These are phyloP conservation scores for Notolepis coatsorum DNA, from an alignment of 2,797 vertebrate species.

Conservation along the genomic window DNA sequence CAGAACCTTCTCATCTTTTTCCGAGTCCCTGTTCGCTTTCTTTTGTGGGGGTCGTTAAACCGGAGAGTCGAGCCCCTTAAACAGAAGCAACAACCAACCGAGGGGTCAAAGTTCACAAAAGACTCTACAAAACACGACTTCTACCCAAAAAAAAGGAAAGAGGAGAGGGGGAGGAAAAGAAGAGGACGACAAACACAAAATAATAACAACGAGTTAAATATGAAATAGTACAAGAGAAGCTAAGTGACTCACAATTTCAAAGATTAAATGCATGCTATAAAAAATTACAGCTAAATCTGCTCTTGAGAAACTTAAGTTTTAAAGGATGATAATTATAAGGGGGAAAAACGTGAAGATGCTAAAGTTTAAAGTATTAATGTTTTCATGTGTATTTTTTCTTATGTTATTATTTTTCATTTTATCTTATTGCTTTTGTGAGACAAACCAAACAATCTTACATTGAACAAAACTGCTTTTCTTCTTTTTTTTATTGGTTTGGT, in stretches of 20 bases:
- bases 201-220: slow-evolving; percentile 72
- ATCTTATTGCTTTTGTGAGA: slow-evolving; percentile 74
- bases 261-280: slow-evolving; percentile 86
- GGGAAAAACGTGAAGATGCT: slow-evolving; percentile 71
- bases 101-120: slow-evolving; percentile 58
- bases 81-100: slow-evolving; percentile 56
- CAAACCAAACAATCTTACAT: slow-evolving; percentile 75
- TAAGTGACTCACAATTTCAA: slow-evolving; percentile 81
- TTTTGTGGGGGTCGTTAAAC: slow-evolving; percentile 64
- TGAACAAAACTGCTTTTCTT: slow-evolving; percentile 76
- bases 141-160: slow-evolving; percentile 66
- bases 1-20: slow-evolving; percentile 83
- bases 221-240: slow-evolving; percentile 78
- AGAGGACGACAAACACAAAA: slow-evolving; percentile 77
- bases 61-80: slow-evolving; percentile 47
- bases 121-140: slow-evolving; percentile 73
- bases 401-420: slow-evolving; percentile 59
- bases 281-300: slow-evolving; percentile 85
- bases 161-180: slow-evolving; percentile 79
- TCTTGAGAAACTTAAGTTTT: slow-evolving; percentile 84
- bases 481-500: slow-evolving; percentile 74
- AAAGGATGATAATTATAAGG: slow-evolving; percentile 81
- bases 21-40: slow-evolving; percentile 77
- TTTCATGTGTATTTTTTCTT: slow-evolving; percentile 76
- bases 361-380: slow-evolving; percentile 76